Conservation (phyloP, 2,113 vertebrate species). For the Tetraodon nigroviridis region DNA sequence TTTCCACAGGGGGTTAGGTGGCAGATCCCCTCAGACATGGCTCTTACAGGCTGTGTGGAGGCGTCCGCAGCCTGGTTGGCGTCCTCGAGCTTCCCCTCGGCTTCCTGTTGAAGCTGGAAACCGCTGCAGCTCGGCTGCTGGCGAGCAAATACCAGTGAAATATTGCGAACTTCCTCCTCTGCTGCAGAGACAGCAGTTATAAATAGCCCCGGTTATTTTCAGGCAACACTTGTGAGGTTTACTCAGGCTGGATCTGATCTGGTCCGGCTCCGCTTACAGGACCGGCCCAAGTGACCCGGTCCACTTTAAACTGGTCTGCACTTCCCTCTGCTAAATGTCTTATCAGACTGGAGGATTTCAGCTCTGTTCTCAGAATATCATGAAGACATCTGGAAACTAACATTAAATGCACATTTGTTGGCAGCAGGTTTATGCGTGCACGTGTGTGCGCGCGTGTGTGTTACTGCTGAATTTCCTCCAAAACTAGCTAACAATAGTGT, state of each 20-base stretch:
- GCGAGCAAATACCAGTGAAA: conserved; percentile 60
- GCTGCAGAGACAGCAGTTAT: conserved; percentile 56
- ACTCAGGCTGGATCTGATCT: conserved; percentile 39
- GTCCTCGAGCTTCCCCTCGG: conserved; percentile 36
- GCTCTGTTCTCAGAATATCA: too few relatives aligned
- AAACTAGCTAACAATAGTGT: not conserved
- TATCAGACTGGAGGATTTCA: too few relatives aligned
- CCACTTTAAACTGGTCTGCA: not conserved
- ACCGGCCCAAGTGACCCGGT: not conserved
- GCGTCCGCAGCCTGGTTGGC: conserved; percentile 39
- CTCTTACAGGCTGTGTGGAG: too few relatives aligned
- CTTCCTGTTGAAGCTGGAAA: conserved; percentile 67
- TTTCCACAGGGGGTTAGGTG: conserved; percentile 19
- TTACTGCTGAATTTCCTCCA: not conserved
- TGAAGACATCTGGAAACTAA: too few relatives aligned
- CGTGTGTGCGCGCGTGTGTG: not conserved
- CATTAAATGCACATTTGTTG: not conserved
- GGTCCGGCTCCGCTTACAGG: conserved; percentile 44
- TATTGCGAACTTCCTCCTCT: conserved; percentile 58
- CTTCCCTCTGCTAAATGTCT: not conserved
- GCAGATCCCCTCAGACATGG: too few relatives aligned
- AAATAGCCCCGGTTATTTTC: conserved; percentile 62
- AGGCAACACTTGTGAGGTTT: conserved; percentile 53
- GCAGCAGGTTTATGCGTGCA: not conserved
- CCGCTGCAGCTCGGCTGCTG: conserved; percentile 21